Percentiles rank a stretch among this genome's conserved stretches.
These are phyloP conservation scores for Cactoblastis cactorum DNA, from an alignment of 2,888 invertebrate genomes.

Conservation along the genomic window DNA sequence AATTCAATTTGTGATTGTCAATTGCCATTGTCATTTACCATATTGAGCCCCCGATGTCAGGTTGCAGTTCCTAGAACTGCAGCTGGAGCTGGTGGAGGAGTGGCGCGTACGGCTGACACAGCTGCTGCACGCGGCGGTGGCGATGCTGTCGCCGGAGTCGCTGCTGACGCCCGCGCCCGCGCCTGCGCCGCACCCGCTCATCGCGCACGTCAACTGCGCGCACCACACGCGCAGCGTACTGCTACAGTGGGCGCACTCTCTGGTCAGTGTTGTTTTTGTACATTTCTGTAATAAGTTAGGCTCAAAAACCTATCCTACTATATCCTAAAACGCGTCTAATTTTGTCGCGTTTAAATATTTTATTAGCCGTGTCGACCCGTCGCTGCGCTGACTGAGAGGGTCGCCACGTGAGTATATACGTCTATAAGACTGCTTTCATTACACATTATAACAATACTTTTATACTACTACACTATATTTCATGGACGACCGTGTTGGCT, in stretches of 20 bases:
- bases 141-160: slow-evolving; percentile 40
- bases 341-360: background rate
- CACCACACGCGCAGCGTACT: slow-evolving; percentile 64
- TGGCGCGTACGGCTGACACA: slow-evolving; percentile 93
- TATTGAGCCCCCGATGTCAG: too few species aligned
- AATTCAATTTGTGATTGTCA: too few species aligned
- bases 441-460: too few species aligned
- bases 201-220: slow-evolving; percentile 67
- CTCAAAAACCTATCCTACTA: too few species aligned
- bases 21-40: too few species aligned
- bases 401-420: too few species aligned
- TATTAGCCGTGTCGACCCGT: too few species aligned
- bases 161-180: slow-evolving; percentile 43
- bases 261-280: slow-evolving; percentile 43
- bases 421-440: too few species aligned
- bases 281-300: too few species aligned
- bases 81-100: slow-evolving; percentile 93
- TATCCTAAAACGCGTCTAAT: background rate
- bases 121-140: slow-evolving; percentile 70
- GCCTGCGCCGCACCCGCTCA: slow-evolving; percentile 82
- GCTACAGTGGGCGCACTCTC: slow-evolving; percentile 69
- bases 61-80: slow-evolving; percentile 92
- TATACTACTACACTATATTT: too few species aligned
- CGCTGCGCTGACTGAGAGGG: too few species aligned
- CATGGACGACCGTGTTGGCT: too few species aligned